A percentile compares a stretch with the other conserved stretches of the same genome.
Evolutionary conservation across 2,113 vertebrate species (phyloP).

Genomic region (Orthonyx spaldingii): DNA sequence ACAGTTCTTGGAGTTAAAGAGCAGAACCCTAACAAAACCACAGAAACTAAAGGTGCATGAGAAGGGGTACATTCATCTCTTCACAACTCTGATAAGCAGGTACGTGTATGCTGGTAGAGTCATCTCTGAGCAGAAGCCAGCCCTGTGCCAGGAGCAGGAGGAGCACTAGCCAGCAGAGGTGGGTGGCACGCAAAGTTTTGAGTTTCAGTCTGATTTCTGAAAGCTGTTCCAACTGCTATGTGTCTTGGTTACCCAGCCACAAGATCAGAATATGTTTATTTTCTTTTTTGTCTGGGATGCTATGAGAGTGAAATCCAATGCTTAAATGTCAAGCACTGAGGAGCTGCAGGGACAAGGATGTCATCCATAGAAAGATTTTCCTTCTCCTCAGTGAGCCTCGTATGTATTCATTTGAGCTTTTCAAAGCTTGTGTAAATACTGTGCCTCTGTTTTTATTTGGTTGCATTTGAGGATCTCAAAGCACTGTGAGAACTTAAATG

Average conservation of each 20-base stretch:
- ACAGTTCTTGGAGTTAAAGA: background rate
- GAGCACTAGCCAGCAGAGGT: background rate
- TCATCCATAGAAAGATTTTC: background rate
- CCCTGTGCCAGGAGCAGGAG: background rate
- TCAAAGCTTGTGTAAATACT: background rate
- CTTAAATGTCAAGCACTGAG: background rate
- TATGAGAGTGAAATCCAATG: background rate
- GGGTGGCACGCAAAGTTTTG: background rate
- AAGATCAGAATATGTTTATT: background rate
- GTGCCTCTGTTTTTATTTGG: background rate
- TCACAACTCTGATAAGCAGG: background rate
- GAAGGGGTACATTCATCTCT: background rate
- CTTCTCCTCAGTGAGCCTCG: background rate
- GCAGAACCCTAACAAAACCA: background rate
- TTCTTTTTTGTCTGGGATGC: background rate
- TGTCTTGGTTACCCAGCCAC: background rate
- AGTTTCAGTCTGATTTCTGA: background rate
- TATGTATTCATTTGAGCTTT: background rate
- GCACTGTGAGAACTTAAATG: background rate
- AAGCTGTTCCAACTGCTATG: background rate
- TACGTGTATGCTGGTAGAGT: background rate
- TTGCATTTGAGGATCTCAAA: background rate
- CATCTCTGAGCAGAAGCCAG: background rate
- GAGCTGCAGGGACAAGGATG: background rate
- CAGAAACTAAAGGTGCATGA: background rate